Evolutionary conservation across 2,888 invertebrate genomes (phyloP).

Genomic region (Ischnura elegans): DNA sequence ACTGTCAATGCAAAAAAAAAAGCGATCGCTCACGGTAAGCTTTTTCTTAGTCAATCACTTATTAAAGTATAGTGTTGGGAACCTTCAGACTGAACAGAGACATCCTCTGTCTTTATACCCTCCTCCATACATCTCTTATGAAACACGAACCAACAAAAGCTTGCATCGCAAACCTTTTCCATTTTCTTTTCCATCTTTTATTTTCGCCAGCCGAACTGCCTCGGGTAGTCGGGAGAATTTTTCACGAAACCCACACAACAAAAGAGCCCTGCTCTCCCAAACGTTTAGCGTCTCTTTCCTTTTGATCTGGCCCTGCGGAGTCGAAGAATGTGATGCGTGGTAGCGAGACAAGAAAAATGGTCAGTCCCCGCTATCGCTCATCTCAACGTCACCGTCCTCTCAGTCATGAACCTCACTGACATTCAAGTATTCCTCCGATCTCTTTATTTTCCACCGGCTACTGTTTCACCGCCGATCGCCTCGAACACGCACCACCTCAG

Average conservation of each 20-base stretch:
- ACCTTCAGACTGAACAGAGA: no score
- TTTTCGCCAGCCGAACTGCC: neutral
- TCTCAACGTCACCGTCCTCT: slow-evolving; percentile 28
- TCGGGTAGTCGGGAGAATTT: neutral
- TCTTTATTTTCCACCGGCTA: slow-evolving; percentile 37
- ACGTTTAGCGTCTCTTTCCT: neutral
- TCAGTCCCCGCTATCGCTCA: neutral
- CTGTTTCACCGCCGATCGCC: slow-evolving; percentile 13
- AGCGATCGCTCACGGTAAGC: no score
- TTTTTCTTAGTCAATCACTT: no score
- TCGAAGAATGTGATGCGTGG: neutral
- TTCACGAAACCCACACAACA: neutral
- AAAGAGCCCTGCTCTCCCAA: neutral
- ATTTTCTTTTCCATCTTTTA: no score
- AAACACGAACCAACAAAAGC: no score
- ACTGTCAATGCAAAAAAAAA: no score
- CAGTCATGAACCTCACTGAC: neutral
- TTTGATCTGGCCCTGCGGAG: neutral
- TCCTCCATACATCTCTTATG: no score
- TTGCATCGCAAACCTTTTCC: no score
- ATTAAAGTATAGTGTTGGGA: no score
- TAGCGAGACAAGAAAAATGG: neutral
- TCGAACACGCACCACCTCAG: neutral
- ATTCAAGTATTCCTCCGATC: slow-evolving; percentile 11
- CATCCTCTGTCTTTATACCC: no score